These are phyloP conservation scores for Cantharis flavilabris DNA, from an alignment of 2,888 invertebrate species.

Conservation along the genomic window DNA sequence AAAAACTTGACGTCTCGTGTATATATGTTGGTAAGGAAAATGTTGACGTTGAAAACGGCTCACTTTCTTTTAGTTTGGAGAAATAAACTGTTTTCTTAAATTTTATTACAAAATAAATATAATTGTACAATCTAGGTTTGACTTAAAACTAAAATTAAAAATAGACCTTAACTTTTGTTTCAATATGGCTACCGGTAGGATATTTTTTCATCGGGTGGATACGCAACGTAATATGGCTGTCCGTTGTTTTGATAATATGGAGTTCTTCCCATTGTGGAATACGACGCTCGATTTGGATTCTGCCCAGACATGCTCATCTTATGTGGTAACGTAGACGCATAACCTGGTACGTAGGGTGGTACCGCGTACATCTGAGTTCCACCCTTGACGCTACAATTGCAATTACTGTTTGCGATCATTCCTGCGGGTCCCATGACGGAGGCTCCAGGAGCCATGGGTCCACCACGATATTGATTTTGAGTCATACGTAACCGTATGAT, in stretches of 20 bases:
- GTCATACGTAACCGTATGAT: constrained; percentile 67
- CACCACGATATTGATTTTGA: constrained; percentile 74
- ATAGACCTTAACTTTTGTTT: constrained; percentile 5
- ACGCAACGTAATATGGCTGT: constrained; percentile 66
- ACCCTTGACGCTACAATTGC: constrained; percentile 58
- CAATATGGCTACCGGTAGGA: constrained; percentile 60
- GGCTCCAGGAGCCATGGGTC: constrained; percentile 66
- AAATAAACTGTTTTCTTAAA: neutral
- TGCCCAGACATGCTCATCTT: constrained; percentile 61
- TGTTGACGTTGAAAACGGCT: no score
- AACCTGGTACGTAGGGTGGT: constrained; percentile 59
- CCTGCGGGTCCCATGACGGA: constrained; percentile 43
- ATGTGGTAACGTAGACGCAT: constrained; percentile 68
- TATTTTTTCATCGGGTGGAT: constrained; percentile 68
- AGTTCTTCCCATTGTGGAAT: constrained; percentile 67
- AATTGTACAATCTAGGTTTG: constrained; percentile 2
- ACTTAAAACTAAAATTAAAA: constrained; percentile 10
- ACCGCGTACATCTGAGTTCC: constrained; percentile 61
- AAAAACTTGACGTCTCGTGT: no score
- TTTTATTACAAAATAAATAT: neutral
- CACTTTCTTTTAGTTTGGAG: no score
- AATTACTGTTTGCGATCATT: constrained; percentile 60
- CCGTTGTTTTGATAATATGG: constrained; percentile 58
- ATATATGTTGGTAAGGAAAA: no score
- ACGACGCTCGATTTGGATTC: constrained; percentile 61